Percentiles rank a stretch among this genome's conserved stretches.
These are phyloP conservation scores for Nephila pilipes DNA, from an alignment of 1,140 invertebrate species.

Conservation along the genomic window DNA sequence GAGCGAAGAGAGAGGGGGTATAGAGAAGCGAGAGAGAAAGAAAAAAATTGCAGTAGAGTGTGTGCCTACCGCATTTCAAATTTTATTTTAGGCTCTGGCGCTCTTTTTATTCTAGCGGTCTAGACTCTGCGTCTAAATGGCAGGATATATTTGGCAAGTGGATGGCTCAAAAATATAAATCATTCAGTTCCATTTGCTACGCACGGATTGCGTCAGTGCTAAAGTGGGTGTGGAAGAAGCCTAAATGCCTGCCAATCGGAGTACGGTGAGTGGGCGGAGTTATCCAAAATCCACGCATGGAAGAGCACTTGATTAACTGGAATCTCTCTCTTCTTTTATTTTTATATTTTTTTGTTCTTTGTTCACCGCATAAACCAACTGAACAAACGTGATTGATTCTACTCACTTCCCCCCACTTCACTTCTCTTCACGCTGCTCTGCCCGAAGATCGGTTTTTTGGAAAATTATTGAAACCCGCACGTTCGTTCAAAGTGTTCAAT, in stretches of 20 bases:
- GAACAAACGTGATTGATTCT: slow-evolving; percentile 58
- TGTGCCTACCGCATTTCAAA: slow-evolving; percentile 36
- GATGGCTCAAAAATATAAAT: slow-evolving; percentile 67
- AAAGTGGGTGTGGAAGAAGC: slow-evolving; percentile 61
- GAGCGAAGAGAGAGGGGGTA: background rate
- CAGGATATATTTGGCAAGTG: slow-evolving; percentile 69
- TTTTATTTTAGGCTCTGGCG: slow-evolving; percentile 61
- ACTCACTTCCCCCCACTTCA: background rate
- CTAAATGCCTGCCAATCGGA: slow-evolving; percentile 70
- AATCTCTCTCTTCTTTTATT: slow-evolving; percentile 27
- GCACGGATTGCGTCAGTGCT: slow-evolving; percentile 68
- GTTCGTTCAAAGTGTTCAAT: background rate
- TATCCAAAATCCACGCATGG: slow-evolving; percentile 69
- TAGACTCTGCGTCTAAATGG: slow-evolving; percentile 66
- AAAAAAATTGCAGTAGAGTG: background rate
- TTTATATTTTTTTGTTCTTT: too few relatives aligned
- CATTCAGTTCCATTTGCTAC: slow-evolving; percentile 69
- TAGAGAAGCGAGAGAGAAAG: background rate
- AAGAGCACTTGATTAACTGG: slow-evolving; percentile 73
- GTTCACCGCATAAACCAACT: slow-evolving; percentile 55
- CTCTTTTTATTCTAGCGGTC: slow-evolving; percentile 40
- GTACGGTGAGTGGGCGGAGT: slow-evolving; percentile 50
- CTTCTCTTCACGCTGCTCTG: background rate
- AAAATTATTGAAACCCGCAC: slow-evolving; percentile 27
- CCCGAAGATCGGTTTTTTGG: background rate